Percentiles rank a stretch among this genome's conserved stretches.
Conservation (phyloP, 2,113 vertebrate species). For the Oncorhynchus nerka region DNA sequence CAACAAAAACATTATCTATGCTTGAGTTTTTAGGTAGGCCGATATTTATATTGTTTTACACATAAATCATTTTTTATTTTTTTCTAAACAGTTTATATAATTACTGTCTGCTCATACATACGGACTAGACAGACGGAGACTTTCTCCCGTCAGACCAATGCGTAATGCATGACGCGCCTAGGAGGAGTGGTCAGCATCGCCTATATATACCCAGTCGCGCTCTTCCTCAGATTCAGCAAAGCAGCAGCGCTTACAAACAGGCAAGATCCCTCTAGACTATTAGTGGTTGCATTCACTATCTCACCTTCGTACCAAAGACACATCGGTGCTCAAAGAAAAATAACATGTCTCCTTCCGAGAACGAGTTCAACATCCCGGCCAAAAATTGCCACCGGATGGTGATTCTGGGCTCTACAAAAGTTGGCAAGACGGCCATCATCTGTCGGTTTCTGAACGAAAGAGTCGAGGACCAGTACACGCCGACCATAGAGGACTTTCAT, state of each 20-base stretch:
- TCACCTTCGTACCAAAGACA: not conserved
- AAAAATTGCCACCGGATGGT: conserved; percentile 98
- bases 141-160: too few species aligned
- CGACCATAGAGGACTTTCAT: conserved; percentile 97
- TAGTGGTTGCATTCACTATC: not conserved
- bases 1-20: too few species aligned
- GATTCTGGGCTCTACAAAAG: conserved; percentile 95
- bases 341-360: conserved; percentile 87
- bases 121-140: conserved; percentile 10
- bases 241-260: not conserved
- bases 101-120: conserved; percentile 48
- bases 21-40: too few species aligned
- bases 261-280: not conserved
- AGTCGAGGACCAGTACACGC: conserved; percentile 95
- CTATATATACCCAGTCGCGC: conserved; percentile 53
- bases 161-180: too few species aligned
- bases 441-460: conserved; percentile 92
- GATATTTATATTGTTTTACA: not conserved
- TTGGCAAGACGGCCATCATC: conserved; percentile 96
- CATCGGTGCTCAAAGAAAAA: conserved; percentile 81
- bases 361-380: conserved; percentile 87
- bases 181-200: conserved; percentile 50
- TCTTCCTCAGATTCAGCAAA: conserved; percentile 23
- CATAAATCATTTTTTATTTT: not conserved
- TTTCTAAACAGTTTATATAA: not conserved